Base-by-base conservation (phyloP, 2,113 vertebrate species). In the Corythornis madagascariensis region DNA sequence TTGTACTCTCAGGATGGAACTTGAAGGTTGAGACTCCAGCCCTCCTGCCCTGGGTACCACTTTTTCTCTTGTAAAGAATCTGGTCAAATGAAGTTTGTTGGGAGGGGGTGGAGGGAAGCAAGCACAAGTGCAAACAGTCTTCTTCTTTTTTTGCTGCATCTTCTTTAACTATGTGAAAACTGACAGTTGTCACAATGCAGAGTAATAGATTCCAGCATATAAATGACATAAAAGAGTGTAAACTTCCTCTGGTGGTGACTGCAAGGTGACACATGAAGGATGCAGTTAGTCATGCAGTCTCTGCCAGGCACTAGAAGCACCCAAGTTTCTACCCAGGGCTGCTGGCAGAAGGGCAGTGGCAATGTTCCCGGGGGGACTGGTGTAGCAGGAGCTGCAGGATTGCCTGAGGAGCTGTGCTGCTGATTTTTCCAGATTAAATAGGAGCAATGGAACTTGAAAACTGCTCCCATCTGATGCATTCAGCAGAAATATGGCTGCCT, bases 141-240 rank as follows among this genome's bases (percentile, higher is more conserved):
- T 8, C 88, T 88, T 69, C 7, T 88, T 88, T 75, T 87, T 82
- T 73, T 81, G 80, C 86, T 84, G 50, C 59, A 35, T 25, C 70
- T 11, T 87, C 64, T 78, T 82, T 92, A 91, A 85, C 84, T 85
- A 82, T 12, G 60, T 82, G 59, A 53, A 83, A 95, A 82, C 4
- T 82, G 74, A 76, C 86, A 87, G 83, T 84, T 84, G 52, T 87
- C 81, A 80, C 71, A 80, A 85, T 89, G 83, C 47, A 3, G 4
- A 89, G 74, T 47, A 82, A 59, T 22, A 76, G 38, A 76, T 82
- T 79, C 73, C 75, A 43, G 31, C 7, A 25, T 59, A 64, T 40
- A 73, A 76, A 70, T 33, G 31, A 53, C 74, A 86, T 35, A 16
- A 72, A 64, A 26, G 53, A 28, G 31, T 5, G 24, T 40, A 66